Base-by-base conservation (phyloP, 2,113 vertebrate species). In the Microcebus murinus region DNA sequence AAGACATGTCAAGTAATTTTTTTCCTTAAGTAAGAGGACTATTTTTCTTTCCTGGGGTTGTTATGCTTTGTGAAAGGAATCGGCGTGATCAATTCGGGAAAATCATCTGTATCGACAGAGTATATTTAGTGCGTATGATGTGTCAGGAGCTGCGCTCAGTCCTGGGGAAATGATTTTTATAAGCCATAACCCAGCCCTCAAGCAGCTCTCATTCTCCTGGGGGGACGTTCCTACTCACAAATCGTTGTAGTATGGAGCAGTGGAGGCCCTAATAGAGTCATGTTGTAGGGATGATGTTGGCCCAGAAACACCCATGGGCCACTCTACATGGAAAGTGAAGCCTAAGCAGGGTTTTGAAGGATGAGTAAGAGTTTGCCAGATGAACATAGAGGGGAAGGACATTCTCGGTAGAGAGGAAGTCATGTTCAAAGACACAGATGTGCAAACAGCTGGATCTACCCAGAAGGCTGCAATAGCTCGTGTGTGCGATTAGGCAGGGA, bases 21-120 rank as follows among this genome's bases (percentile, higher is more conserved):
- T 91, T 95, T 76, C 52, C 42, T 55, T n/a, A 87, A 88, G 52
- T 89, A 94, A 96, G 25, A 82, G 23, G 59, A 55, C 5, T 1
- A 12, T 90, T 93, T 81, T 79, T 96, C 88, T 93, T 95, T 36
- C 65, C 86, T 23, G 20, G 0, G 23, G 67, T 87, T 1, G 12
- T 42, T 73, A 36, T 48, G 20, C 17, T 91, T 84, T 83, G 77
- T 77, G 36, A 45, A 77, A 76, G 45, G 61, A 65, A 88, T 45
- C 1, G 0, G 1, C 21, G 73, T 65, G 45, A 45, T 91, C 36
- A 42, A 27, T 57, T 93, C 4, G 10, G 36, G 13, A n/a, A 87
- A 84, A 91, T 42, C 20, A 57, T 68, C 27, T 14, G 4, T 5
- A 50, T 52, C 77, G 36, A 36, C 86, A 50, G 86, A 79, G 39